Evolutionary conservation across 53 echinoderm and acorn worm species (phyloP), one percentile per base, ranked within the genome.

Genomic region (Holothuria scabra): DNA sequence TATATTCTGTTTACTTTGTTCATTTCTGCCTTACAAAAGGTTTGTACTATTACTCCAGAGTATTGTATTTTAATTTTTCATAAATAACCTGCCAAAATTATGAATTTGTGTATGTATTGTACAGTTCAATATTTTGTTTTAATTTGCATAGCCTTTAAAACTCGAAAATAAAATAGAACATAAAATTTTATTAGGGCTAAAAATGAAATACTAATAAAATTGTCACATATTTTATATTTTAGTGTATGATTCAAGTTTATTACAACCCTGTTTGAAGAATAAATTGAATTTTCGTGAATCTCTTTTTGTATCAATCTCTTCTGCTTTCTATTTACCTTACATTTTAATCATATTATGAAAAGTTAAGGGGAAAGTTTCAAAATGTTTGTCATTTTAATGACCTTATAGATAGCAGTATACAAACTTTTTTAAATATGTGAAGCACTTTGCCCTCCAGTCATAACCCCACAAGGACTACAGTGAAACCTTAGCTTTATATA

Each of bases 191-290:
- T 46, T 72, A 72, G n/a, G 72, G 72, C 72, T 72, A 13, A 72
- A 72, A 24, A 72, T 72, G 72, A 72, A 72, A 72, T 72, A 72
- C 72, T 72, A 72, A 72, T 72, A 72, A 72, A 49, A 32, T 20
- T 72, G 72, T 72, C 37, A 72, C 25, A 72, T 72, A 72, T 72
- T 72, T 72, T 72, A 72, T 72, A 72, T 72, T 72, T 72, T 72
- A 72, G 72, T 72, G 44, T 72, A 72, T 72, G 28, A 72, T 72
- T 72, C 72, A 72, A 72, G 72, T 72, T 72, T 72, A 72, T 48
- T 72, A 72, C 46, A 44, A 48, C 72, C 44, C 23, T 72, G 25
- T 72, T 72, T 72, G 72, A 34, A 44, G 48, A 72, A 72, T 72
- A 72, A 72, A 72, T 34, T 37, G 46, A 72, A 25, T 72, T 72